Evolutionary conservation across 1,140 invertebrate species (phyloP), one percentile per base, ranked within the genome.

Genomic region (Anastrepha ludens): DNA sequence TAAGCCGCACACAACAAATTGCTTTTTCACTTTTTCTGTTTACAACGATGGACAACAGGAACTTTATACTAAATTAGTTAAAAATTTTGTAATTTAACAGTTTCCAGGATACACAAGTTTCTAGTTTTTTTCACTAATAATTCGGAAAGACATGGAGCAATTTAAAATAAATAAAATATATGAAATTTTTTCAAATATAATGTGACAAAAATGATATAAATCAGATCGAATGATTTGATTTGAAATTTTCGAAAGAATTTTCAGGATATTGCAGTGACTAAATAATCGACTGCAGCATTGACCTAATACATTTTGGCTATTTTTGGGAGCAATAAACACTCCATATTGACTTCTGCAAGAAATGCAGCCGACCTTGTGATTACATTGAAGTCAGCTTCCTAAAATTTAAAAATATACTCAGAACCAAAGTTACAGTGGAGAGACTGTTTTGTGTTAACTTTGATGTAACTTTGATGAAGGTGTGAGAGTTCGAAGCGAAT

Each of bases 61-160:
- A 47, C 58, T 59, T 39, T 60, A 59, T 50, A 86, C 85, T 86
- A 59, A 86, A 62, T 39, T n/a, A 65, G 85, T 44, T 86, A 29
- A n/a, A n/a, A 81, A 81, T 60, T 86, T 86, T 86, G 85, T 17
- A 86, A 62, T 86, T 62, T 62, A 62, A 50, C 85, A 62, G 85
- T 86, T 81, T 60, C 85, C 85, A 86, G 62, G 85, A 86, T 39
- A 86, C 58, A 86, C 85, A 86, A 65, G 62, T 62, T 86, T 81
- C 44, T 81, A 81, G 50, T 81, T 81, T 81, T 74, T 81, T 81
- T 86, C 85, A 86, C 85, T 29, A 62, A 86, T 86, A 86, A 86
- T 86, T 86, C 85, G 55, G 85, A 86, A 86, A 86, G 85, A 86
- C 85, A 50, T 62, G 20, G 62, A 86, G 85, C 85, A 86, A 86